phyloP scores from a whole-genome alignment of 1,140 invertebrate species.

The Gryllus bimaculatus region DNA sequence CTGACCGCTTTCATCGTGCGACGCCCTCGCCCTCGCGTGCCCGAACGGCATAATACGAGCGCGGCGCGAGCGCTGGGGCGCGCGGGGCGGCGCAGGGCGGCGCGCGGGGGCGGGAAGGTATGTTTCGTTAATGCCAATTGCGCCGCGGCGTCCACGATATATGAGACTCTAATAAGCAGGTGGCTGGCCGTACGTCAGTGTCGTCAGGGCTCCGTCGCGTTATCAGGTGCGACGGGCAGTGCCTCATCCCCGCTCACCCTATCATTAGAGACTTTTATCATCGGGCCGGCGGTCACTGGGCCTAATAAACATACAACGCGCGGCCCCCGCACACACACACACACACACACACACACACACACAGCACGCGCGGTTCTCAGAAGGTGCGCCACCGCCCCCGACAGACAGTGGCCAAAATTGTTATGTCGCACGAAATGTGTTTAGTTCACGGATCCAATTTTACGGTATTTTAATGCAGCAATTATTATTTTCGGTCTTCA shows the following conservation, averaged over 20 bases:
- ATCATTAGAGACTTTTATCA: neutral
- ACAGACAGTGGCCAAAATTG: no score
- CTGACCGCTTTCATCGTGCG: neutral
- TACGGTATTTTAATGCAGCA: no score
- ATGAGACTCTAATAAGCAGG: constrained; percentile 4
- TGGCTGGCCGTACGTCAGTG: neutral
- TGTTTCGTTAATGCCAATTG: neutral
- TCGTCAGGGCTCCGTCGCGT: neutral
- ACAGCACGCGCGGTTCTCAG: no score
- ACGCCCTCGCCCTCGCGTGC: neutral
- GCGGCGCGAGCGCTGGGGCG: no score
- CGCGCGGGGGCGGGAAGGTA: no score
- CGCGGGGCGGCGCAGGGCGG: no score
- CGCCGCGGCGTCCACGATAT: neutral
- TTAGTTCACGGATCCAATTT: no score
- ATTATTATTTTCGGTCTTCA: no score
- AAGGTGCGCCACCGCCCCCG: no score
- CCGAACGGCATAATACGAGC: neutral
- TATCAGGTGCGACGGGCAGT: neutral
- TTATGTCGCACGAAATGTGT: no score
- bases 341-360: no score
- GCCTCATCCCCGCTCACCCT: neutral
- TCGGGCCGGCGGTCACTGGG: neutral
- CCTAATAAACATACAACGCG: neutral
- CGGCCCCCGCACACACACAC: neutral